Conservation (phyloP, 2,888 invertebrate species). For the Anthrax anthrax region DNA sequence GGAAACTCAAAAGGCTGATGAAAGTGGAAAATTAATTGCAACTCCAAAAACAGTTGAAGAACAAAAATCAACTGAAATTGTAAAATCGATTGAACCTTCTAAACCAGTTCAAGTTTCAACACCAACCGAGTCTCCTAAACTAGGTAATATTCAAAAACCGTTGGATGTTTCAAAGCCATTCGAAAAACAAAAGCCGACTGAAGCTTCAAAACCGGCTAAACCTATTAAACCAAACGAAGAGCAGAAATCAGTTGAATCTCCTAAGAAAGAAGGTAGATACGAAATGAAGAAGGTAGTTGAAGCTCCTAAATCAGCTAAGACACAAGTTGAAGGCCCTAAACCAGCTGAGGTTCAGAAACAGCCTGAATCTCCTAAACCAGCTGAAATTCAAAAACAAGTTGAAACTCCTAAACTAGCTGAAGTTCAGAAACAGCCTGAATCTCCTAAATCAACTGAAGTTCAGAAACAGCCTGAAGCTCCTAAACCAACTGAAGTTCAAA, state of each 20-base stretch:
- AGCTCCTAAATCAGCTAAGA: not conserved
- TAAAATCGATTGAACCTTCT: constrained; percentile 24
- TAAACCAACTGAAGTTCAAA: constrained; percentile 46
- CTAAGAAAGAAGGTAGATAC: constrained; percentile 54
- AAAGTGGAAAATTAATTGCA: not conserved
- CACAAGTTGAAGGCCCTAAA: constrained; percentile 39
- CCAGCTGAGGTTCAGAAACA: constrained; percentile 60
- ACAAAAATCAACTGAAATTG: constrained; percentile 5
- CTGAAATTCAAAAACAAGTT: constrained; percentile 85
- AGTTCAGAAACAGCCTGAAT: constrained; percentile 43
- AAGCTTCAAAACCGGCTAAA: constrained; percentile 80
- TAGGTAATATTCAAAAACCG: constrained; percentile 3
- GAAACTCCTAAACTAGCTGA: constrained; percentile 53
- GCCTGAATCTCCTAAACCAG: constrained; percentile 44
- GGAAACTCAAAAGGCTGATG: not conserved
- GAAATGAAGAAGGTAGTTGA: constrained; percentile 25
- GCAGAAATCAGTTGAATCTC: constrained; percentile 42
- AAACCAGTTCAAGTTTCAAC: constrained; percentile 61
- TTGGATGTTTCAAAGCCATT: constrained; percentile 47
- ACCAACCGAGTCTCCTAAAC: not conserved
- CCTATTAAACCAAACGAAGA: constrained; percentile 37
- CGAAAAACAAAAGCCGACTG: constrained; percentile 94
- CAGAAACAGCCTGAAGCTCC: constrained; percentile 61
- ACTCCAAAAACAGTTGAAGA: not conserved
- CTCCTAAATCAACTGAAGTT: constrained; percentile 35